phyloP scores from a whole-genome alignment of 2,113 vertebrate genomes.

The Tragelaphus strepsiceros region DNA sequence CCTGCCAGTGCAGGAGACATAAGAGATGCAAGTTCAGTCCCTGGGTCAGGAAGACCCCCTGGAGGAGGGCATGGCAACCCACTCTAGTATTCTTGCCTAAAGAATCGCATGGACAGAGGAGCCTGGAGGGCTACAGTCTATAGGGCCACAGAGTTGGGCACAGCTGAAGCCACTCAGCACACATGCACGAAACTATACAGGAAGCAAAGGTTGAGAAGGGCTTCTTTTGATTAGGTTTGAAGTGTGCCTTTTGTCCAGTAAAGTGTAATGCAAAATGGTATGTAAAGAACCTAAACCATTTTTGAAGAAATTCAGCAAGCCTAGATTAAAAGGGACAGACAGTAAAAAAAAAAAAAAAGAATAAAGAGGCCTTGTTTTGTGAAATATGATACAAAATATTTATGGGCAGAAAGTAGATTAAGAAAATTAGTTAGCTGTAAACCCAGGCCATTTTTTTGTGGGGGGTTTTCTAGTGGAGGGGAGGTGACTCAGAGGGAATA shows the following conservation, averaged over 20 bases:
- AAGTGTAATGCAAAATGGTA: neutral
- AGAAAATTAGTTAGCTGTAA: neutral
- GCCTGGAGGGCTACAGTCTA: neutral
- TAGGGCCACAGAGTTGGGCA: neutral
- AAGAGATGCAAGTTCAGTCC: neutral
- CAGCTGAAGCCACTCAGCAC: neutral
- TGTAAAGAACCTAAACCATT: neutral
- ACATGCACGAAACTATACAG: accelerated
- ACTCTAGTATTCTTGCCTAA: neutral
- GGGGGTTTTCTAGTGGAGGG: neutral
- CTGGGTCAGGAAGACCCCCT: neutral
- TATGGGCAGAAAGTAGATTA: neutral
- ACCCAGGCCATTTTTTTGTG: neutral
- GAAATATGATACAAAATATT: neutral
- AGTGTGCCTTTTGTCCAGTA: neutral
- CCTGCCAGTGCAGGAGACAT: neutral
- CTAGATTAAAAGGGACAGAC: neutral
- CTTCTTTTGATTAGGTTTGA: neutral
- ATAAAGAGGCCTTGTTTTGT: neutral
- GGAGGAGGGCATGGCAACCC: neutral
- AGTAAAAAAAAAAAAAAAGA: neutral
- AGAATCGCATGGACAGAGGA: neutral
- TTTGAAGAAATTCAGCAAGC: neutral
- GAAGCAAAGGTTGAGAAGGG: neutral
- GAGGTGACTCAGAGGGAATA: neutral